Evolutionary conservation across 2,113 vertebrate genomes (phyloP), one percentile per base, ranked within the genome.

Genomic region (Oreochromis spilurus): DNA sequence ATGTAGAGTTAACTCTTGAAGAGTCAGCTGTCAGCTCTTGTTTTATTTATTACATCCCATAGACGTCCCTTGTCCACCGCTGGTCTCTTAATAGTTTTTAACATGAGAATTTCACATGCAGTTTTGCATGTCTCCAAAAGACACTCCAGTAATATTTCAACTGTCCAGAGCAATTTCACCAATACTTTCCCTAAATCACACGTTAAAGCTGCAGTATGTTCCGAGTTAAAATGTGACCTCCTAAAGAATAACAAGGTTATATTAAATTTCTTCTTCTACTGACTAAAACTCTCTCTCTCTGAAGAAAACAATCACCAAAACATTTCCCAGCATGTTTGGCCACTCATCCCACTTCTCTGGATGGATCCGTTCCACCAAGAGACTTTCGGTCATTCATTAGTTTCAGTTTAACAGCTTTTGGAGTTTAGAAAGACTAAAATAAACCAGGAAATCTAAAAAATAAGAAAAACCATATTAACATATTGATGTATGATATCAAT

Each of bases 11-110:
- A 85, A 88, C 83, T 91, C 86, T 87, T 86, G 75, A 90, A 88
- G 83, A 93, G 88, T 91, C 79, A 52, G 77, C 82, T 40, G 70
- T 80, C 83, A 91, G 83, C 88, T 90, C 91, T 81, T 65, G 45
- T 85, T 93, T 91, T 85, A 94, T 94, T 93, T 94, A 93, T 95
- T 92, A 90, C 84, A 85, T 85, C 45, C 36, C 82, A 34, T 3
- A 9, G 79, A 26, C 31, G 77, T 53, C 79, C 38, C n/a, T 81
- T 72, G 50, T 19, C 48, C 36, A 54, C 36, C 19, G 34, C 55
- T 57, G 87, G 57, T 79, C 52, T 85, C 13, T 5, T 43, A 36
- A 45, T 21, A 84, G 19, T 79, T 79, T 26, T 34, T 36, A 60
- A 65, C 29, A 31, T 58, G n/a, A 11, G 21, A 21, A n/a, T 34